These are phyloP conservation scores for Platycercus adscitus DNA, from an alignment of 2,113 vertebrate genomes.

Conservation along the genomic window DNA sequence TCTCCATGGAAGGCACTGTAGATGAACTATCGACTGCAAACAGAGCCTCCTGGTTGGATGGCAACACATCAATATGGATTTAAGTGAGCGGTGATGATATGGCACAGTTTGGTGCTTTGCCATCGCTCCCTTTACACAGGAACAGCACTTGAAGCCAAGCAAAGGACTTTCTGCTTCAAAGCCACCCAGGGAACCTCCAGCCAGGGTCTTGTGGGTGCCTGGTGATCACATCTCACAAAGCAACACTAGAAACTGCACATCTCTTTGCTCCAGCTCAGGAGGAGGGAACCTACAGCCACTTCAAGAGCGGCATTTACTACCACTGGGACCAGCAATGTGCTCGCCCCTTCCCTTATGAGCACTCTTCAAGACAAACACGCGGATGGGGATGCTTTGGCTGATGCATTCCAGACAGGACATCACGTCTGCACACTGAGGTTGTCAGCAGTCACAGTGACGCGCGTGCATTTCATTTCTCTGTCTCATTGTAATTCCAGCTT, in stretches of 20 bases:
- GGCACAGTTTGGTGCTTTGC: neutral
- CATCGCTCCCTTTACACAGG: neutral
- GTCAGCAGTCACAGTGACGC: neutral
- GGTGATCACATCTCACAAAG: neutral
- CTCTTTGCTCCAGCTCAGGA: neutral
- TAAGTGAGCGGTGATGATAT: neutral
- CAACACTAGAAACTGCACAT: accelerated
- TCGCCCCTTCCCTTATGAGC: neutral
- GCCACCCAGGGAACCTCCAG: neutral
- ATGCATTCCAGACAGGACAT: constrained; percentile 22
- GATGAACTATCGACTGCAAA: neutral
- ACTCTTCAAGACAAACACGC: neutral
- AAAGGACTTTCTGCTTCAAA: neutral
- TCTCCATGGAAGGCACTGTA: neutral
- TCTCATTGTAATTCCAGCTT: constrained; percentile 9
- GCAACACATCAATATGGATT: neutral
- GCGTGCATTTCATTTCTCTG: neutral
- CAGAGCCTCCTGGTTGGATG: constrained; percentile 31
- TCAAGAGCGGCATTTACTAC: neutral
- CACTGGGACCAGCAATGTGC: neutral
- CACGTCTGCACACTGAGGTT: neutral
- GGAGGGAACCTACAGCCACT: neutral
- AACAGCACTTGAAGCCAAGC: neutral
- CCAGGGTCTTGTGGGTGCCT: neutral
- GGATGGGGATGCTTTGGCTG: neutral